A percentile compares a stretch with the other conserved stretches of the same genome.
Conservation (phyloP, 2,113 vertebrate genomes). For the Patagioenas fasciata region DNA sequence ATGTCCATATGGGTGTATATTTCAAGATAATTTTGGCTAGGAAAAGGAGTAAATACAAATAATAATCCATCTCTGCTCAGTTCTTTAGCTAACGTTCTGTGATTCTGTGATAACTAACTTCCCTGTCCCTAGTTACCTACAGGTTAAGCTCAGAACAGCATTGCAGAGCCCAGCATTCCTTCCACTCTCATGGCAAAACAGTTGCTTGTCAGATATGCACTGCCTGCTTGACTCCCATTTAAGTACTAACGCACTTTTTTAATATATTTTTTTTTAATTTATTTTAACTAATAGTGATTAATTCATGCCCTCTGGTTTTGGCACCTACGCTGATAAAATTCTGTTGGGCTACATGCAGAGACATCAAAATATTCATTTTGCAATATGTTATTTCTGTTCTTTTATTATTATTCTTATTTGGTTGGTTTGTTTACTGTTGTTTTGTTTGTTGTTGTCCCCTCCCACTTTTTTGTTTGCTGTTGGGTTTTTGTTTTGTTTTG, state of each 20-base stretch:
- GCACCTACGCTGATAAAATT: not conserved
- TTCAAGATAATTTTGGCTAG: not conserved
- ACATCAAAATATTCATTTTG: slow-evolving; percentile 20
- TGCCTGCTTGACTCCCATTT: not conserved
- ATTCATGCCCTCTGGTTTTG: not conserved
- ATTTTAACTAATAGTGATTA: not conserved
- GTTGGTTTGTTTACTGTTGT: not conserved
- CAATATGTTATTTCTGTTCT: not conserved
- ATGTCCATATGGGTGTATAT: not conserved
- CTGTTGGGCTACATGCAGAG: not conserved
- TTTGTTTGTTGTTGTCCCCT: not conserved
- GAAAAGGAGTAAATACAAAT: not conserved
- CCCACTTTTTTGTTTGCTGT: no score
- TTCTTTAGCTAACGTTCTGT: not conserved
- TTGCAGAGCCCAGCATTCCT: not conserved
- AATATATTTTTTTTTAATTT: not conserved
- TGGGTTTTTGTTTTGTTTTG: no score
- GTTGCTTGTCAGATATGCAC: not conserved
- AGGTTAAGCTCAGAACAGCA: not conserved
- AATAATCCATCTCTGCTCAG: not conserved
- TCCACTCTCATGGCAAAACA: not conserved
- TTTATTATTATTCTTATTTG: not conserved
- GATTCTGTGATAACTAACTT: not conserved
- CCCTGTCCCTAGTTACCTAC: not conserved
- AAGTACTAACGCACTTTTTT: not conserved